These are phyloP conservation scores for Furnarius figulus DNA, from an alignment of 2,113 vertebrate species.

Conservation along the genomic window DNA sequence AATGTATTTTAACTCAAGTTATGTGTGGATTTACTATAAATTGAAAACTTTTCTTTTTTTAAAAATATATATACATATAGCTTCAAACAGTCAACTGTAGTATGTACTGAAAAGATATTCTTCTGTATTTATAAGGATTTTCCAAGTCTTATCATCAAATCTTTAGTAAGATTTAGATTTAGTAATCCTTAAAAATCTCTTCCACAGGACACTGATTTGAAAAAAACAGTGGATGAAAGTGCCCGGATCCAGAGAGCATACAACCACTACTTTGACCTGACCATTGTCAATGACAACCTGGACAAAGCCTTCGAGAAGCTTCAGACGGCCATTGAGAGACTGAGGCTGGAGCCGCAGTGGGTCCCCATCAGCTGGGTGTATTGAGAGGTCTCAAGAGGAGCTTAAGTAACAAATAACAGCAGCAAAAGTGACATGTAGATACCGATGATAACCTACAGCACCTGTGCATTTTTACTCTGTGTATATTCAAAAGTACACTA, in stretches of 20 bases:
- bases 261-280: constrained; percentile 97
- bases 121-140: background rate
- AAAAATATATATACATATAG: background rate
- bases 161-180: background rate
- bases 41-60: background rate
- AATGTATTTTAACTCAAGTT: background rate
- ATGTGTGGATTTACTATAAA: background rate
- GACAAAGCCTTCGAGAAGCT: constrained; percentile 97
- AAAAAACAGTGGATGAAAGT: constrained; percentile 98
- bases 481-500: constrained; percentile 80
- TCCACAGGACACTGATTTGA: constrained; percentile 91
- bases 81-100: background rate
- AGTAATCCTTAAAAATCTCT: background rate
- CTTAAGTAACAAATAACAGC: constrained; percentile 26
- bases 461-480: constrained; percentile 73
- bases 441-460: constrained; percentile 3
- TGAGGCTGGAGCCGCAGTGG: constrained; percentile 92
- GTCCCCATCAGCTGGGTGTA: constrained; percentile 98
- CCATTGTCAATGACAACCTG: constrained; percentile 94
- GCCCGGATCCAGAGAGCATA: constrained; percentile 92
- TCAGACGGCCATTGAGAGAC: constrained; percentile 86
- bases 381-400: constrained; percentile 67
- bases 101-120: background rate
- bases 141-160: background rate
- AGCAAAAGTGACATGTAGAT: constrained; percentile 45